Base-by-base conservation (phyloP, 2,113 vertebrate genomes). In the Tychaedon coryphoeus region DNA sequence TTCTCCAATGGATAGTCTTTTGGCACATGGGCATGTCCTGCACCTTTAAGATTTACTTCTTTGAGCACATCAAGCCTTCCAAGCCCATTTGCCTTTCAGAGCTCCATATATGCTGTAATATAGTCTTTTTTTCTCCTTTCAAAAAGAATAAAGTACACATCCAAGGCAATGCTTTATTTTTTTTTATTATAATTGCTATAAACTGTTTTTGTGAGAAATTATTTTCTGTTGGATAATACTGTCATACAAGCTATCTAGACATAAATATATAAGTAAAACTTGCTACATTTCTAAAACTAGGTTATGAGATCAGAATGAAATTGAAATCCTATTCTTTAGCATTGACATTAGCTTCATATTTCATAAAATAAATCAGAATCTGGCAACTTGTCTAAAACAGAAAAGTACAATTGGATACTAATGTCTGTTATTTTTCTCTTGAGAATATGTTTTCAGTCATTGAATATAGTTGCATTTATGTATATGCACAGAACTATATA, bases 11-110 rank as follows among this genome's bases (percentile, higher is more conserved):
- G 5, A 26, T 14, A 9, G 4, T 5, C 13, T 62, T 87, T 51
- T 7, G 2, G 22, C 22, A 25, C 1, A 2, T 45, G 20, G 8
- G 9, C 3, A 29, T 1, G 0, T 15, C 19, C 33, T 45, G 16
- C 16, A 40, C 7, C 7, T 40, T 22, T 38, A 45, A 25, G 8
- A 53, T 40, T 53, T 73, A 26, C 8, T 51, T 74, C n/a, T 45
- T 74, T 38, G 40, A 67, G 19, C 28, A 25, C 28, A 31, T 38
- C 24, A 15, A 73, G 3, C 11, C 22, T 45, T 83, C 28, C 6
- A 8, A 26, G 28, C 9, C 29, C 5, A 12, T 54, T 48, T 86
- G 12, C 26, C 9, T 8, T 62, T 62, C 64, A 71, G 23, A 29
- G 28, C 4, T 66, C 5, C 10, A 51, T 47, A 24, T 20, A 33